Percentiles rank a stretch among this genome's conserved stretches.
Conservation (phyloP, 1,140 invertebrate genomes). For the Pararge aegeria region DNA sequence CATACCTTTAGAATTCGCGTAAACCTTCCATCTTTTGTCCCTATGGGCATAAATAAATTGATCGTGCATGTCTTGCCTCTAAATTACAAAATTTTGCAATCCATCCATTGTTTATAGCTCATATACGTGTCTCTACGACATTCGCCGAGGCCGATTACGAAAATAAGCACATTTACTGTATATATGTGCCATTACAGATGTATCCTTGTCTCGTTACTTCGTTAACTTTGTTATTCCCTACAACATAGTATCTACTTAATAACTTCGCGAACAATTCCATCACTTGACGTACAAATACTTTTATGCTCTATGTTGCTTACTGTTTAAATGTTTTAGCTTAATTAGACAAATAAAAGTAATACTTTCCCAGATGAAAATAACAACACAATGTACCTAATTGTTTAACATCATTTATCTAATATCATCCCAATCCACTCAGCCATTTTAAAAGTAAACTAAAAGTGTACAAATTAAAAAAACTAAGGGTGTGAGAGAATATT, state of each 20-base stretch:
- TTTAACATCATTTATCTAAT: no score
- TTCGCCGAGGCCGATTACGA: not conserved
- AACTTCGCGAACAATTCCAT: no score
- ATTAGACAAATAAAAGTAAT: not conserved
- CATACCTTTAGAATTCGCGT: slow-evolving; percentile 6
- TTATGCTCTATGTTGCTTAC: no score
- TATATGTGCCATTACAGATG: not conserved
- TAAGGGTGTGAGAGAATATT: no score
- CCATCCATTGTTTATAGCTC: slow-evolving; percentile 54
- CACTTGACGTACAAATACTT: no score
- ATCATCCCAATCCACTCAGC: no score
- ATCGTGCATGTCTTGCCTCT: slow-evolving; percentile 41
- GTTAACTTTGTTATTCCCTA: not conserved
- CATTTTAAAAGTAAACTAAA: no score
- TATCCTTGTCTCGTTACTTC: slow-evolving; percentile 2
- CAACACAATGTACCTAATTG: no score
- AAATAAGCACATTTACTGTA: slow-evolving; percentile 2
- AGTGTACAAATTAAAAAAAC: no score
- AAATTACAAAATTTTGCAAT: slow-evolving; percentile 48
- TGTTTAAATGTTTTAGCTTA: not conserved
- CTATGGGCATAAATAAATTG: slow-evolving; percentile 43
- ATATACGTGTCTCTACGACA: not conserved
- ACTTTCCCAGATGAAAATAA: no score
- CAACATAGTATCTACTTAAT: not conserved
- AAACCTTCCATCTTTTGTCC: slow-evolving; percentile 39